Percentiles rank a stretch among this genome's conserved stretches.
Evolutionary conservation across 2,797 vertebrate species (phyloP).

Genomic region (Percopsis omiscomaycus): DNA sequence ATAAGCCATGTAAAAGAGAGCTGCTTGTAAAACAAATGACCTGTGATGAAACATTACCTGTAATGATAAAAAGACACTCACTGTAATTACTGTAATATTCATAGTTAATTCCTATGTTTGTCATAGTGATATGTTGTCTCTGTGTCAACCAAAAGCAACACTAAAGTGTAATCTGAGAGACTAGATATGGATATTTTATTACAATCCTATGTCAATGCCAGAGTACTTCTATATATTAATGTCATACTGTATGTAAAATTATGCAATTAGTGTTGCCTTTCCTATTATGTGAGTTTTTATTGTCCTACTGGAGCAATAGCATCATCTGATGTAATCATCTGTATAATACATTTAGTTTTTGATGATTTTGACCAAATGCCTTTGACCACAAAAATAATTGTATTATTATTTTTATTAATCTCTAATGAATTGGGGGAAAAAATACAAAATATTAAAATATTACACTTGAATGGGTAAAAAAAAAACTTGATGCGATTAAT

Average conservation of each 20-base stretch:
- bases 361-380: constrained; percentile 33
- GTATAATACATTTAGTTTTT: constrained; percentile 55
- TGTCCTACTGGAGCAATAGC: constrained; percentile 20
- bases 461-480: constrained; percentile 12
- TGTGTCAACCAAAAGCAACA: not conserved
- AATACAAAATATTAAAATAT: not conserved
- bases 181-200: not conserved
- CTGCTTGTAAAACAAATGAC: constrained; percentile 34
- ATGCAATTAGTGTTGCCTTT: constrained; percentile 31
- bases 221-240: too few species aligned
- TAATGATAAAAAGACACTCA: constrained; percentile 7
- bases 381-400: constrained; percentile 59
- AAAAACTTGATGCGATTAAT: constrained; percentile 38
- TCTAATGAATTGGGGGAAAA: too few species aligned
- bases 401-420: too few species aligned
- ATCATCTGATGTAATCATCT: constrained; percentile 37
- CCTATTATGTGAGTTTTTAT: constrained; percentile 19
- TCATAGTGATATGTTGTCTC: constrained; percentile 1
- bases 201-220: not conserved
- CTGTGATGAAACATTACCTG: constrained; percentile 24
- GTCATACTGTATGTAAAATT: not conserved
- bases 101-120: not conserved
- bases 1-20: constrained; percentile 21
- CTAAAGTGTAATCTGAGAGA: constrained; percentile 23
- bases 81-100: constrained; percentile 10